phyloP scores from a whole-genome alignment of 2,797 vertebrate genomes.

The Fringilla coelebs region DNA sequence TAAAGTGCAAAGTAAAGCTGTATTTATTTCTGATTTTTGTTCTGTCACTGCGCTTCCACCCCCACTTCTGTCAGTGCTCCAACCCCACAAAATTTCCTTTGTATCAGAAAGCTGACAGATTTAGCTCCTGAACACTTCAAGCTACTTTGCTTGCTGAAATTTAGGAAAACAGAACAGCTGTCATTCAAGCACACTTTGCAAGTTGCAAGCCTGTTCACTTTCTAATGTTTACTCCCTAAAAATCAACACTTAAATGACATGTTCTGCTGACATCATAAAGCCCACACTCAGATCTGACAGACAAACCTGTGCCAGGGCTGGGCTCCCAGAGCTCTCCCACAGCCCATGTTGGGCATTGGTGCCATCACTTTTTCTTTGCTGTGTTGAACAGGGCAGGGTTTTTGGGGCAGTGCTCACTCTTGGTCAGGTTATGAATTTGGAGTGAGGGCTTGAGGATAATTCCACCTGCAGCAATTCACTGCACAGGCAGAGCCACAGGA shows the following conservation, averaged over 20 bases:
- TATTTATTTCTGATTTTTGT: constrained; percentile 3
- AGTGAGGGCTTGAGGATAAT: background rate
- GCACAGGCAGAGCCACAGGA: background rate
- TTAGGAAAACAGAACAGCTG: constrained; percentile 34
- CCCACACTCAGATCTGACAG: background rate
- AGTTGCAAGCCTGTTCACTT: constrained; percentile 21
- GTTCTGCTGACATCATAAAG: background rate
- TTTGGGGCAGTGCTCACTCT: background rate
- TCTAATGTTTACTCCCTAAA: background rate
- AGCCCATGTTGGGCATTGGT: background rate
- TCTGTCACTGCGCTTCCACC: background rate
- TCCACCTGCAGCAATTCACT: background rate
- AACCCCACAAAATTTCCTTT: background rate
- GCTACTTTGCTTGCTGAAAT: constrained; percentile 4
- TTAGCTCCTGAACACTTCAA: constrained; percentile 20
- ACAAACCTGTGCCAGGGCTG: background rate
- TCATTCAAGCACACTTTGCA: constrained; percentile 30
- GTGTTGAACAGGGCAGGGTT: background rate
- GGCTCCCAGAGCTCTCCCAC: background rate
- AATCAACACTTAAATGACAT: constrained; percentile 21
- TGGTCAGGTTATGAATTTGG: background rate
- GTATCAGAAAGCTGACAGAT: constrained; percentile 51
- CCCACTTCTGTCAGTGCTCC: background rate
- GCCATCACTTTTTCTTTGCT: background rate
- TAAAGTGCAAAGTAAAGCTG: background rate